Conservation (phyloP, 2,797 vertebrate genomes). For the Malacoraja senta region DNA sequence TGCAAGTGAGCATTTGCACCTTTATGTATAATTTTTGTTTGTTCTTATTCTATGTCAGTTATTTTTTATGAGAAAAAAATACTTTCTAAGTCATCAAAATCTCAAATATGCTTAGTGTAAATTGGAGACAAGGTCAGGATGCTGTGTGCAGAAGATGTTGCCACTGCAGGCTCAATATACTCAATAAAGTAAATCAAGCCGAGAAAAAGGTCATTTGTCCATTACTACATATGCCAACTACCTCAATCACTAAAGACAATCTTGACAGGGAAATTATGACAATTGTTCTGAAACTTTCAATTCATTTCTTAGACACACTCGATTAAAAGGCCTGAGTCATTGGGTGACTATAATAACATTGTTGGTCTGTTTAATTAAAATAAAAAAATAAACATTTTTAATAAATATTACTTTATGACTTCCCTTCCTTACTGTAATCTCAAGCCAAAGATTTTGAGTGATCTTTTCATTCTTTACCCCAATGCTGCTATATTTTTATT, state of each 20-base stretch:
- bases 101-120: background rate
- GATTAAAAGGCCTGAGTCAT: background rate
- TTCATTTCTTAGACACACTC: background rate
- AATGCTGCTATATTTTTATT: background rate
- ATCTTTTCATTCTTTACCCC: background rate
- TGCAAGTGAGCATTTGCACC: background rate
- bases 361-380: background rate
- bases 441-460: background rate
- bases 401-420: background rate
- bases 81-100: background rate
- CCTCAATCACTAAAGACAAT: background rate
- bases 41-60: background rate
- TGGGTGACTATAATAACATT: background rate
- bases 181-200: background rate
- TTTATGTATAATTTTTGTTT: background rate
- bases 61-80: background rate
- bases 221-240: background rate
- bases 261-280: background rate
- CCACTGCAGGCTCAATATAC: background rate
- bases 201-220: background rate
- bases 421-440: background rate
- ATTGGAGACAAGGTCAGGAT: background rate
- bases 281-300: background rate
- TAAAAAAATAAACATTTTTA: too few relatives aligned
- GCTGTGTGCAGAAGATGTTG: background rate